phyloP scores from a whole-genome alignment of 2,888 invertebrate genomes.

The Lasius fuliginosus region DNA sequence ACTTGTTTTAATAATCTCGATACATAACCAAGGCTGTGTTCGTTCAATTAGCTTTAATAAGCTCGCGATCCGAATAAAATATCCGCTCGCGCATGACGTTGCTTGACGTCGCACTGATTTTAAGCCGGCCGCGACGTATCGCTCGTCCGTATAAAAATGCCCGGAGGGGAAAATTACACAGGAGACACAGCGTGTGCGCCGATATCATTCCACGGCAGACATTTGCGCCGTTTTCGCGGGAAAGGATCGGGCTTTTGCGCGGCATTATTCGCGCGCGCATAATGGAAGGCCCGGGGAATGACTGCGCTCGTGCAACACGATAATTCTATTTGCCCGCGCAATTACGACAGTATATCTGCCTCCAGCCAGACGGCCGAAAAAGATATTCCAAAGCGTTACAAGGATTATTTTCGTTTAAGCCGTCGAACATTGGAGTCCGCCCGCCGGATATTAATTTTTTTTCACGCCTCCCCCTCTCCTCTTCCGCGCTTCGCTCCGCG shows the following conservation, averaged over 20 bases:
- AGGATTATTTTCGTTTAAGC: conserved; percentile 53
- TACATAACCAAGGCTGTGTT: conserved; percentile 2
- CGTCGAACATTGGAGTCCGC: conserved; percentile 20
- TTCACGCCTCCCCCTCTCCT: not conserved
- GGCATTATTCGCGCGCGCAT: conserved; percentile 74
- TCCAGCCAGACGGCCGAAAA: conserved; percentile 65
- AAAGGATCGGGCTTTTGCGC: conserved; percentile 74
- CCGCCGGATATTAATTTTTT: conserved; percentile 41
- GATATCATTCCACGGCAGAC: conserved; percentile 77
- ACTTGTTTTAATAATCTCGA: conserved; percentile 2
- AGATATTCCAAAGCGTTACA: conserved; percentile 56
- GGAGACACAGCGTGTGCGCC: conserved; percentile 48
- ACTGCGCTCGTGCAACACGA: conserved; percentile 73
- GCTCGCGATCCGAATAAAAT: conserved; percentile 6
- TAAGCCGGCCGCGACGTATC: not conserved
- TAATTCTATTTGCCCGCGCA: conserved; percentile 69
- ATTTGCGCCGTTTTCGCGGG: conserved; percentile 68
- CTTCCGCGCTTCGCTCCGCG: not conserved
- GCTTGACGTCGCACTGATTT: conserved; percentile 26
- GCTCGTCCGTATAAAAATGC: conserved; percentile 49
- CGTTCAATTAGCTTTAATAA: not conserved
- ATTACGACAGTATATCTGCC: conserved; percentile 69
- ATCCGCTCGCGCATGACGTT: conserved; percentile 11
- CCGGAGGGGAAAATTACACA: conserved; percentile 62
- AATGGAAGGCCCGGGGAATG: conserved; percentile 73